Conservation (phyloP, 1,140 invertebrate genomes). For the Drosophila nasuta region DNA sequence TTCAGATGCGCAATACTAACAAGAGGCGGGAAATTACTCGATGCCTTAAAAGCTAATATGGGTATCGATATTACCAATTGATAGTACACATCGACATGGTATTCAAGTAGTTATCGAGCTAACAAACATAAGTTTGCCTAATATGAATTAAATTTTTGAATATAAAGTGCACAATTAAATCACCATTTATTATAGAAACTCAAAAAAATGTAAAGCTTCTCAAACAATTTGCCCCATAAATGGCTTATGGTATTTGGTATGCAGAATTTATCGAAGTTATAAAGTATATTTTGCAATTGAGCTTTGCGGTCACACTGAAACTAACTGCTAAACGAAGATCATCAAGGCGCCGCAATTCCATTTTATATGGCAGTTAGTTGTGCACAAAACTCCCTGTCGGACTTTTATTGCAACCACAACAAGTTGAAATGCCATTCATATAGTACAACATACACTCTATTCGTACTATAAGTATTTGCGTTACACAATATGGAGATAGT, state of each 20-base stretch:
- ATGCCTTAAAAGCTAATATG: too few species aligned
- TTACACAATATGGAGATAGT: conserved; percentile 23
- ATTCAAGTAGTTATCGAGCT: too few species aligned
- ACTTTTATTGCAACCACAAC: conserved; percentile 67
- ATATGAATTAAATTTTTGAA: too few species aligned
- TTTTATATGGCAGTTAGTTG: conserved; percentile 23
- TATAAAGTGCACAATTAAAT: too few species aligned
- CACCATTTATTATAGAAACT: too few species aligned
- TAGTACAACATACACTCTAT: conserved; percentile 7
- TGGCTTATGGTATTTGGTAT: neutral
- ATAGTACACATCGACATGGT: too few species aligned
- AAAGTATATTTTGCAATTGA: neutral
- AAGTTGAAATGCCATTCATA: conserved; percentile 66
- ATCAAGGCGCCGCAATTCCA: conserved; percentile 38
- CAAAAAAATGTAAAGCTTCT: too few species aligned
- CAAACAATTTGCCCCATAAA: too few species aligned
- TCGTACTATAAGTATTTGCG: conserved; percentile 10
- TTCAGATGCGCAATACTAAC: too few species aligned
- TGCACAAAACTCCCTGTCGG: conserved; percentile 34
- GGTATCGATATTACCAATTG: too few species aligned
- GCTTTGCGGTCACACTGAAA: neutral
- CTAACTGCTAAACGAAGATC: conserved; percentile 21
- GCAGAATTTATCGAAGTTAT: neutral
- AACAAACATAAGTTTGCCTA: too few species aligned
- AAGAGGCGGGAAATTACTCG: too few species aligned